phyloP scores from a whole-genome alignment of 2,797 vertebrate species.

The Platalea minor region DNA sequence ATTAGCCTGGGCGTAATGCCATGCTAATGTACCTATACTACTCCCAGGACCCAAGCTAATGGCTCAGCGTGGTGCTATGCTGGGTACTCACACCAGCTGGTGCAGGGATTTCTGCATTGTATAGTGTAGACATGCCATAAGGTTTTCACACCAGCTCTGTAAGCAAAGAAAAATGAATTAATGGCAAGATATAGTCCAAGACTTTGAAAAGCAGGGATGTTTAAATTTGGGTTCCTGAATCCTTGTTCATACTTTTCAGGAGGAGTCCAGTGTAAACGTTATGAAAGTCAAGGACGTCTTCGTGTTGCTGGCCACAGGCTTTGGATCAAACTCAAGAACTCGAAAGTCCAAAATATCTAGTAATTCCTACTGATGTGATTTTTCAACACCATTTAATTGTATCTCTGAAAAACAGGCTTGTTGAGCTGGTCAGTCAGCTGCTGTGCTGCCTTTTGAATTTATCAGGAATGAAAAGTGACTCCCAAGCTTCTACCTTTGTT shows the following conservation, averaged over 20 bases:
- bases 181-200: background rate
- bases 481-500: background rate
- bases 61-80: conserved; percentile 30
- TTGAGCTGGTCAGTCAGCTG: background rate
- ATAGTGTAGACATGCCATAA: conserved; percentile 7
- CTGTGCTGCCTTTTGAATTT: background rate
- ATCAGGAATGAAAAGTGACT: background rate
- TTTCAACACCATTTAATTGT: conserved; percentile 22
- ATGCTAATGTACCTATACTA: conserved; percentile 43
- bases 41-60: conserved; percentile 47
- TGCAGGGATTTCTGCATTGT: conserved; percentile 20
- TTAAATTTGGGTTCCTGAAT: background rate
- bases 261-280: background rate
- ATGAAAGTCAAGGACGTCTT: background rate
- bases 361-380: background rate
- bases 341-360: background rate
- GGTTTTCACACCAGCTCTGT: conserved; percentile 8
- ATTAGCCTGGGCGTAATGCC: conserved; percentile 21
- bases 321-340: background rate
- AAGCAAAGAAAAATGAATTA: conserved; percentile 11
- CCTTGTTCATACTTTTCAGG: background rate
- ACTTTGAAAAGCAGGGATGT: background rate
- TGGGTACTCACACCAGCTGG: conserved; percentile 47
- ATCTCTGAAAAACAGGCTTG: background rate
- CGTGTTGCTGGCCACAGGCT: background rate